Evolutionary conservation across 2,797 vertebrate genomes (phyloP), one percentile per base, ranked within the genome.

Genomic region (Pipistrellus nathusii): DNA sequence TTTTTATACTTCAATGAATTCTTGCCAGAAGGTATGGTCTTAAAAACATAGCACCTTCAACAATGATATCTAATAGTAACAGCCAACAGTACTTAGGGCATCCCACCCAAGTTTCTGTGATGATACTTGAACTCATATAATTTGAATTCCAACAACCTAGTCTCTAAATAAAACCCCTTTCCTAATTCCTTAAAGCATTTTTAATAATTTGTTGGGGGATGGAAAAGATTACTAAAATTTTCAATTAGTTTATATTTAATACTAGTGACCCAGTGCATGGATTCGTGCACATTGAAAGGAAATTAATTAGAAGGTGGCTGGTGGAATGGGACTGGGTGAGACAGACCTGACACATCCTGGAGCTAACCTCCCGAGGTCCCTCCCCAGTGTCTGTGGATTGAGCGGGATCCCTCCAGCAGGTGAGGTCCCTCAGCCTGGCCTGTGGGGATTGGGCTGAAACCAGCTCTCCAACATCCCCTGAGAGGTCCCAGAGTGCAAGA

Each of bases 61-160:
- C 75, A 92, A 90, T 4, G 75, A 83, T 75, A 55, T 89, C 77
- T 86, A 94, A 95, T 82, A 94, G 66, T 88, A 94, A 92, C 38
- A 82, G 18, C 51, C 38, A 46, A 84, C 44, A 85, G 73, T 89
- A 87, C 91, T 94, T 72, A 86, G 0, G 91, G 75, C 68, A 59
- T 93, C 73, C 94, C n/a, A 93, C 85, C 73, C 69, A 75, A 93
- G 85, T 95, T 95, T 95, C 95, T 95, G 85, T 94, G 89, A 87
- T 95, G 73, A 94, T 38, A 92, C 32, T 62, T 85, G 48, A 91
- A 84, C 32, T 80, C 78, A 88, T 75, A 90, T 27, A 25, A 53
- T 46, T 88, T 75, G 41, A 80, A 84, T 92, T 83, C 68, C 68
- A 80, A 71, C 66, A 69, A 76, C 51, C 44, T 41, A 87, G 23